Conservation (phyloP, 2,888 invertebrate genomes). For the Dasysyrphus albostriatus region DNA sequence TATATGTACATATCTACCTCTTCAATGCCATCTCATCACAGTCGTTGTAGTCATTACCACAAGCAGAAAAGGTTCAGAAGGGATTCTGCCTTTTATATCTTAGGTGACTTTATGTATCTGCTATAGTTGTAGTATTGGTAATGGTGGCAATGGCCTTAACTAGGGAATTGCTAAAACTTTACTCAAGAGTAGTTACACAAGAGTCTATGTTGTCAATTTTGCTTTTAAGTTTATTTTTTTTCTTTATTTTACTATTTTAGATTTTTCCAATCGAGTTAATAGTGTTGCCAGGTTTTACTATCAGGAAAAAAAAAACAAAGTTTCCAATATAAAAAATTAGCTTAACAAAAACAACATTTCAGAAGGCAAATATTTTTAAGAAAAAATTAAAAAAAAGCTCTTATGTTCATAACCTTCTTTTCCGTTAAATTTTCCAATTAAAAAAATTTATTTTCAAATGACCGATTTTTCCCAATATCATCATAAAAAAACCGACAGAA, state of each 20-base stretch:
- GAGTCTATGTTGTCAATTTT: slow-evolving; percentile 64
- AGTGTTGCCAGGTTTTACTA: not conserved
- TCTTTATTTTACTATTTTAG: not conserved
- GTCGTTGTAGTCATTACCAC: slow-evolving; percentile 36
- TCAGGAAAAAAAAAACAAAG: not conserved
- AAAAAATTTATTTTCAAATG: too few species aligned
- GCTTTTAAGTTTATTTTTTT: slow-evolving; percentile 10
- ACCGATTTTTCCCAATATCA: too few species aligned
- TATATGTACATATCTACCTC: not conserved
- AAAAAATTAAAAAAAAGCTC: too few species aligned
- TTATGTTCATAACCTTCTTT: too few species aligned
- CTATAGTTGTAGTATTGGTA: slow-evolving; percentile 11
- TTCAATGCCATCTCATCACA: slow-evolving; percentile 53
- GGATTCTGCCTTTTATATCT: slow-evolving; percentile 56
- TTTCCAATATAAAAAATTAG: too few species aligned
- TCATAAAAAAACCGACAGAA: too few species aligned
- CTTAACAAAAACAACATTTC: too few species aligned
- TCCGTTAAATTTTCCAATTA: too few species aligned
- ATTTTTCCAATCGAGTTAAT: not conserved
- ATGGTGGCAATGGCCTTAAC: slow-evolving; percentile 22
- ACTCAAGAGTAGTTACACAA: slow-evolving; percentile 49
- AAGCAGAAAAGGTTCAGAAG: slow-evolving; percentile 36
- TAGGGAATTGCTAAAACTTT: slow-evolving; percentile 63
- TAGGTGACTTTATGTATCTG: not conserved
- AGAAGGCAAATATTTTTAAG: too few species aligned